A percentile compares a stretch with the other conserved stretches of the same genome.
Evolutionary conservation across 2,113 vertebrate genomes (phyloP).

Genomic region (Drymodes brunneopygia): DNA sequence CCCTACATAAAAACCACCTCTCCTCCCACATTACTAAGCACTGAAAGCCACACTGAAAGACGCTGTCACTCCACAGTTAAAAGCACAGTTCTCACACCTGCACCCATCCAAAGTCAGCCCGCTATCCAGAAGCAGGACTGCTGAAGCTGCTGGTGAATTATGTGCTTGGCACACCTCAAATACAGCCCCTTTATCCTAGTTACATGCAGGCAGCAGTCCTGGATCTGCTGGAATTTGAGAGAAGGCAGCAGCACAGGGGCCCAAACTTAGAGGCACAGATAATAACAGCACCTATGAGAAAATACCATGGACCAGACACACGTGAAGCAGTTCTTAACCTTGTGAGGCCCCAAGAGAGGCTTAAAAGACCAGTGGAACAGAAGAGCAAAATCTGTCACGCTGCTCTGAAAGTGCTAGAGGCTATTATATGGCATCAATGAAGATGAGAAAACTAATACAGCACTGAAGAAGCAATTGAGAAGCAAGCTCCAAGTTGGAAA

Average conservation of each 20-base stretch:
- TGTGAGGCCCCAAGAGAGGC: background rate
- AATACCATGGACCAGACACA: background rate
- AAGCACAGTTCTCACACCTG: background rate
- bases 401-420: background rate
- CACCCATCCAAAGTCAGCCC: background rate
- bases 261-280: background rate
- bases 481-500: background rate
- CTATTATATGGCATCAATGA: background rate
- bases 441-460: background rate
- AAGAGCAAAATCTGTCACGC: background rate
- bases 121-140: accelerated
- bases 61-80: background rate
- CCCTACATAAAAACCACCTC: background rate
- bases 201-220: background rate
- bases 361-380: background rate
- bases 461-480: background rate
- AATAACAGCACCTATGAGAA: background rate
- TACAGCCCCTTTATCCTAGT: background rate
- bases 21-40: background rate
- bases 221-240: background rate
- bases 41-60: background rate
- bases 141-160: background rate
- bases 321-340: background rate
- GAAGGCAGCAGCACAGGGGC: background rate
- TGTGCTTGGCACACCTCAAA: background rate